phyloP scores from a whole-genome alignment of 2,888 invertebrate genomes.

The Esperia sulphurella region DNA sequence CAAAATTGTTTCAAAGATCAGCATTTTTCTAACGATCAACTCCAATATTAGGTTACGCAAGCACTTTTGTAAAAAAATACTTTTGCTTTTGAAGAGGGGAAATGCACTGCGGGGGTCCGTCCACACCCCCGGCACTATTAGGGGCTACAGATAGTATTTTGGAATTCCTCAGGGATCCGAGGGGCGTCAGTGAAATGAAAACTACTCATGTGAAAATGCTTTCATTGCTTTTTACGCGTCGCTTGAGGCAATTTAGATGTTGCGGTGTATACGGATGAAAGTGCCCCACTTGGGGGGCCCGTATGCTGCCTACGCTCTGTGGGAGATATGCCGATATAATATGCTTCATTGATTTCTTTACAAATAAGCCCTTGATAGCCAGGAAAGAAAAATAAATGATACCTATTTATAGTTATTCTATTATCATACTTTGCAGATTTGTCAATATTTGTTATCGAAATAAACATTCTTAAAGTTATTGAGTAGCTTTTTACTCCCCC shows the following conservation, averaged over 20 bases:
- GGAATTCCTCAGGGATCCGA: conserved; percentile 69
- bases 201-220: conserved; percentile 75
- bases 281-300: conserved; percentile 32
- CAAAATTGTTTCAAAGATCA: conserved; percentile 7
- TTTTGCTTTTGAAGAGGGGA: conserved; percentile 30
- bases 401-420: too few relatives aligned
- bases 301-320: conserved; percentile 46
- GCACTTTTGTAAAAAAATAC: conserved; percentile 41
- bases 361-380: conserved; percentile 29
- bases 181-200: conserved; percentile 67
- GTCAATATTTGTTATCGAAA: too few relatives aligned
- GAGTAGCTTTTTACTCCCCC: not conserved
- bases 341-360: conserved; percentile 40
- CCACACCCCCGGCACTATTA: conserved; percentile 57
- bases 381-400: not conserved
- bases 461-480: too few relatives aligned
- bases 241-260: conserved; percentile 71
- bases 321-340: conserved; percentile 40
- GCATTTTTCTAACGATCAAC: conserved; percentile 5
- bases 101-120: conserved; percentile 39
- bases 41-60: conserved; percentile 30
- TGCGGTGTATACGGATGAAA: conserved; percentile 59
- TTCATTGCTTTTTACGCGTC: conserved; percentile 75
- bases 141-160: conserved; percentile 65
- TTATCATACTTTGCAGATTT: too few relatives aligned